These are phyloP conservation scores for Diacarnus erythraeanus DNA, from an alignment of 37 sponge, comb jelly and placozoan species.

Conservation along the genomic window DNA sequence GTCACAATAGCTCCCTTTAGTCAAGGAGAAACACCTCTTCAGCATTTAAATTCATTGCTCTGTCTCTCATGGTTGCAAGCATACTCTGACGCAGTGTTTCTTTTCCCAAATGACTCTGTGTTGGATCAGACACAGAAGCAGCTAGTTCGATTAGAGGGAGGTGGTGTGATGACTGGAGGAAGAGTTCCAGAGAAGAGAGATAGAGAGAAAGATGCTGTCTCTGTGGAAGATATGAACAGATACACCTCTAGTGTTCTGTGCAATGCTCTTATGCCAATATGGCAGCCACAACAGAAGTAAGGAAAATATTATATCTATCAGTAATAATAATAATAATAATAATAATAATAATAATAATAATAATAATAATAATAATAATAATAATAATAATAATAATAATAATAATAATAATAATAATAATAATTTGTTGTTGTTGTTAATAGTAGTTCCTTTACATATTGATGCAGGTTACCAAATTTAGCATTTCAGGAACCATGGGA, in stretches of 20 bases:
- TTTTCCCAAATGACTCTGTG: slow-evolving; percentile 74
- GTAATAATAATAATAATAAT: too few species aligned
- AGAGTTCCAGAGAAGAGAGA: background rate
- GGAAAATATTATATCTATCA: too few species aligned
- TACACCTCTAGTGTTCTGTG: slow-evolving; percentile 31
- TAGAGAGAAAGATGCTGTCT: background rate
- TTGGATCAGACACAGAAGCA: slow-evolving; percentile 27
- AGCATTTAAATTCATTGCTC: slow-evolving; percentile 86
- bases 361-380: too few species aligned
- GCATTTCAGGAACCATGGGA: slow-evolving; percentile 54
- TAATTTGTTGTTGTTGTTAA: background rate
- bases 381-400: too few species aligned
- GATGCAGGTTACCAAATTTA: background rate
- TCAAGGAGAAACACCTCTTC: slow-evolving; percentile 87
- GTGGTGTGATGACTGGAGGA: background rate
- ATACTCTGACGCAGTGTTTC: slow-evolving; percentile 67
- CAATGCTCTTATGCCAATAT: slow-evolving; percentile 41
- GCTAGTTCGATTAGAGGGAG: background rate
- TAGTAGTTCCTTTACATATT: background rate
- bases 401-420: too few species aligned
- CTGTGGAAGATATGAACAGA: slow-evolving; percentile 53
- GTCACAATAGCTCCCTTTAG: slow-evolving; percentile 76
- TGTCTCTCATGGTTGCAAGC: slow-evolving; percentile 61
- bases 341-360: too few species aligned
- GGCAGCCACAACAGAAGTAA: slow-evolving; percentile 23